These are phyloP conservation scores for Syndactyla subalaris DNA, from an alignment of 2,797 vertebrate species.

Conservation along the genomic window DNA sequence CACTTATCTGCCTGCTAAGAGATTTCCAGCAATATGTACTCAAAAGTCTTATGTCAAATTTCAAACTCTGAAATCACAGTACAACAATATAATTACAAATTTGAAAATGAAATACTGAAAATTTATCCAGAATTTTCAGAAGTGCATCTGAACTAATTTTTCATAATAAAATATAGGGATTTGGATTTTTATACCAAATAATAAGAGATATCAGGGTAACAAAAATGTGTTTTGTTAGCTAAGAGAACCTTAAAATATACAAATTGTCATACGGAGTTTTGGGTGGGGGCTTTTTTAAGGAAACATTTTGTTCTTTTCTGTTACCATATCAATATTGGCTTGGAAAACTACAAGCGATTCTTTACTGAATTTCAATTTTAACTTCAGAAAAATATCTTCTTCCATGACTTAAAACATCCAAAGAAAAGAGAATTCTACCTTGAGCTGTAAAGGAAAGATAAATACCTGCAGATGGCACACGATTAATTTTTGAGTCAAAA, in stretches of 20 bases:
- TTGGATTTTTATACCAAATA: neutral
- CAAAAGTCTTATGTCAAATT: neutral
- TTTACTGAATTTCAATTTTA: neutral
- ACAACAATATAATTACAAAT: neutral
- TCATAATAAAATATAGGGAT: neutral
- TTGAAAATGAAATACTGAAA: neutral
- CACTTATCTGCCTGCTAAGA: neutral
- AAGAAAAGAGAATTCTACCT: neutral
- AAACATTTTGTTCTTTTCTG: neutral
- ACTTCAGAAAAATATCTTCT: neutral
- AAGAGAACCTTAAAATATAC: neutral
- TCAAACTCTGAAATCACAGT: neutral
- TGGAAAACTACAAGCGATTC: neutral
- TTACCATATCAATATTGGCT: neutral
- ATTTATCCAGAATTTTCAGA: neutral
- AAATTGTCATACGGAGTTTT: neutral
- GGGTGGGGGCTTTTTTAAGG: rapidly evolving
- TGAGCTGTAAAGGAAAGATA: neutral
- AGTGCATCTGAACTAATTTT: neutral
- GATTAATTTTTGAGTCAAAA: neutral
- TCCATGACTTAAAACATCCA: neutral
- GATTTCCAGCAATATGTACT: neutral
- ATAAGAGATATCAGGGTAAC: neutral
- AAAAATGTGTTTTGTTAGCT: neutral
- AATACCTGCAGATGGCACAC: neutral